Evolutionary conservation across 2,797 vertebrate species (phyloP).

Genomic region (Gila robusta): DNA sequence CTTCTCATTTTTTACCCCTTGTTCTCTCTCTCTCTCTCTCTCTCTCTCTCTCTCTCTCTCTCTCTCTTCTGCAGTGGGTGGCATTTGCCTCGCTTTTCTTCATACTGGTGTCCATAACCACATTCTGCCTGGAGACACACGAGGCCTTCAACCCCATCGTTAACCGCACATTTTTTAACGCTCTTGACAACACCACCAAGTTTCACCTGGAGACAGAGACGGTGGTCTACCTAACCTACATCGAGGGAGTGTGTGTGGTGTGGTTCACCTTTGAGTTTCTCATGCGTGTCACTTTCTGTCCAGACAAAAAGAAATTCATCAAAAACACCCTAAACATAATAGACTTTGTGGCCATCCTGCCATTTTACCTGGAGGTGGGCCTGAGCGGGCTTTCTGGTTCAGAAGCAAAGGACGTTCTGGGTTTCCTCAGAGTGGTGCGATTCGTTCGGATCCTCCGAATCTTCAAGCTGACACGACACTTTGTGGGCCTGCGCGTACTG

Average conservation of each 20-base stretch:
- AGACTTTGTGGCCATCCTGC: slow-evolving; percentile 92
- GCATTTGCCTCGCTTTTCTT: slow-evolving; percentile 92
- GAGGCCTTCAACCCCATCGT: slow-evolving; percentile 90
- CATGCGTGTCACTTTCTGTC: slow-evolving; percentile 90
- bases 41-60: slow-evolving; percentile 58
- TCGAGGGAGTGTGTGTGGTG: slow-evolving; percentile 90
- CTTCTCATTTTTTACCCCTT: neutral
- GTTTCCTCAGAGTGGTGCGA: slow-evolving; percentile 88
- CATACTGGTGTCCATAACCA: slow-evolving; percentile 92
- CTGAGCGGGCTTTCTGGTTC: slow-evolving; percentile 89
- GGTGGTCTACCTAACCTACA: slow-evolving; percentile 89
- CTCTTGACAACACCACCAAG: slow-evolving; percentile 83
- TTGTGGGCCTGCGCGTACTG: slow-evolving; percentile 87
- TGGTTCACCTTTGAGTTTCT: slow-evolving; percentile 94
- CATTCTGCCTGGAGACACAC: slow-evolving; percentile 91
- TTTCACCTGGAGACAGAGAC: slow-evolving; percentile 88
- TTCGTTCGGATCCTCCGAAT: slow-evolving; percentile 91
- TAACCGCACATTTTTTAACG: slow-evolving; percentile 86
- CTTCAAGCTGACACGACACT: slow-evolving; percentile 92
- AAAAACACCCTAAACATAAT: slow-evolving; percentile 92
- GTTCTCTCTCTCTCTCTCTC: no score
- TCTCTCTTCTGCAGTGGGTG: slow-evolving; percentile 82
- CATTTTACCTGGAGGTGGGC: slow-evolving; percentile 92
- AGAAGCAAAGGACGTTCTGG: slow-evolving; percentile 91
- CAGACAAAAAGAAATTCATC: slow-evolving; percentile 90